These are phyloP conservation scores for Chaetoderma sp. DNA, from an alignment of 2,888 invertebrate genomes.

Conservation along the genomic window DNA sequence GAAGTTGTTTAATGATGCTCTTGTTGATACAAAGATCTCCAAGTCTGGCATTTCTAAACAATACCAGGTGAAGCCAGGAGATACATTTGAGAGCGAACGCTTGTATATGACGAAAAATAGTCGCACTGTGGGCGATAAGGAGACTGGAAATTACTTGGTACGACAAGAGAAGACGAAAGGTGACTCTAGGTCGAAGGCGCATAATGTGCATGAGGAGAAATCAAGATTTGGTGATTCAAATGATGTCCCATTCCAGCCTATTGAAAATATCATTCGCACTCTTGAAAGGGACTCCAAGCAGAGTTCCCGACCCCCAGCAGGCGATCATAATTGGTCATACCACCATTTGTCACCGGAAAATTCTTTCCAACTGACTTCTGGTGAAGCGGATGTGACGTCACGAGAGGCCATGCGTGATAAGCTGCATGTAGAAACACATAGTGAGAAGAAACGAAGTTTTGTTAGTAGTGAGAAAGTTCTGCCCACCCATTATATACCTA, in stretches of 20 bases:
- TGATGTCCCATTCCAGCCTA: background rate
- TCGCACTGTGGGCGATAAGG: too few relatives aligned
- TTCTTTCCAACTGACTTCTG: background rate
- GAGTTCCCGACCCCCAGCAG: background rate
- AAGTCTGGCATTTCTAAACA: too few relatives aligned
- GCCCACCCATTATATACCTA: too few relatives aligned
- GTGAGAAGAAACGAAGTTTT: too few relatives aligned
- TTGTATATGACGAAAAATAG: background rate
- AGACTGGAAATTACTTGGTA: background rate
- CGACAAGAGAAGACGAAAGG: background rate
- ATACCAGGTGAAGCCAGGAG: background rate
- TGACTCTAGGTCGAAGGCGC: background rate
- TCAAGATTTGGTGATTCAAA: background rate
- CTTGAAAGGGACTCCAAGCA: background rate
- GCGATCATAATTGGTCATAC: slow-evolving; percentile 2
- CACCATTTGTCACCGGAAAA: slow-evolving; percentile 1
- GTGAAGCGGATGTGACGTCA: slow-evolving; percentile 5
- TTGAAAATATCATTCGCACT: background rate
- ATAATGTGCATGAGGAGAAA: background rate
- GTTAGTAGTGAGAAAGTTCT: too few relatives aligned
- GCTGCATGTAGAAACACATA: too few relatives aligned
- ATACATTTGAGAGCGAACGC: background rate
- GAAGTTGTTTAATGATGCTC: too few relatives aligned
- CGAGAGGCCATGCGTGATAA: slow-evolving; percentile 7
- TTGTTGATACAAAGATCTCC: too few relatives aligned